Evolutionary conservation across 2,113 vertebrate genomes (phyloP).

Genomic region (Pelusios castaneus): DNA sequence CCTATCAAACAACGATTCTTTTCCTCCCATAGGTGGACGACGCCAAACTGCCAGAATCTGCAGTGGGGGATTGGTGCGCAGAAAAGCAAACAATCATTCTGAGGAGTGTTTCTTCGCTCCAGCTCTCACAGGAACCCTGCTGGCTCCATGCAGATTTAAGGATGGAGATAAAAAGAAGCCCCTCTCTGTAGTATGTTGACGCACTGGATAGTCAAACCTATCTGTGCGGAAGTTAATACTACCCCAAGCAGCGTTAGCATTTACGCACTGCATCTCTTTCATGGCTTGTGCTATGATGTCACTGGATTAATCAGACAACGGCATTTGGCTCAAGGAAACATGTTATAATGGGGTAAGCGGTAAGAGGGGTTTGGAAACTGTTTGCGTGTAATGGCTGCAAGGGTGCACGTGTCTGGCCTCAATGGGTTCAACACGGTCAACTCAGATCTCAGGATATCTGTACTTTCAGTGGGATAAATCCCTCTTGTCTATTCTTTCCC

Average conservation of each 20-base stretch:
- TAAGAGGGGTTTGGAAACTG: background rate
- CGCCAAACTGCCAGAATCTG: background rate
- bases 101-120: background rate
- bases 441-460: background rate
- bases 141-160: background rate
- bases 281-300: background rate
- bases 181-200: background rate
- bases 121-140: background rate
- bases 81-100: background rate
- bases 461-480: fast-evolving
- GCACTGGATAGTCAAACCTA: background rate
- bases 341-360: background rate
- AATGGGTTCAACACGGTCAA: background rate
- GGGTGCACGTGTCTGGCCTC: background rate
- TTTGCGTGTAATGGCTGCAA: background rate
- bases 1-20: background rate
- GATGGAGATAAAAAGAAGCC: background rate
- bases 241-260: background rate
- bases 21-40: background rate
- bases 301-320: background rate
- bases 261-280: background rate
- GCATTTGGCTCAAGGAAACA: background rate
- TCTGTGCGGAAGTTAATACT: background rate
- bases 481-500: background rate
- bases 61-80: background rate